Conservation (phyloP, 2,888 invertebrate genomes). For the Leptura quadrifasciata region DNA sequence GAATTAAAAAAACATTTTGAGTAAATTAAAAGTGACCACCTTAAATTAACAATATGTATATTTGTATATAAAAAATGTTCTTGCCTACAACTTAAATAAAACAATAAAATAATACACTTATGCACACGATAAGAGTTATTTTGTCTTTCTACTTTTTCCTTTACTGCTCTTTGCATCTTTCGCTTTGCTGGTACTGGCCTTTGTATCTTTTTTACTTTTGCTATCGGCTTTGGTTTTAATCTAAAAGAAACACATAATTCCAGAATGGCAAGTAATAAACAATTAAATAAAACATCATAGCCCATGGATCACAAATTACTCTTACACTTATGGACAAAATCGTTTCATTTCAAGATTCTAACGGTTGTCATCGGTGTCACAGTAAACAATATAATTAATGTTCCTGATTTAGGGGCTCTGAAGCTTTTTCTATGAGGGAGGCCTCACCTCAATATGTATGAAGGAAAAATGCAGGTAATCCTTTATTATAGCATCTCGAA, state of each 20-base stretch:
- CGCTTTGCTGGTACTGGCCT: constrained; percentile 48
- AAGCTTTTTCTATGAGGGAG: too few relatives aligned
- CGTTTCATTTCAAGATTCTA: neutral
- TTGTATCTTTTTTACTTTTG: constrained; percentile 43
- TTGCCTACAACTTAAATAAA: constrained; percentile 8
- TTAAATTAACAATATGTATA: neutral
- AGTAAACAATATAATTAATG: too few relatives aligned
- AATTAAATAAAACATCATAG: neutral
- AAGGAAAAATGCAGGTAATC: too few relatives aligned
- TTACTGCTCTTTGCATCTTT: constrained; percentile 43
- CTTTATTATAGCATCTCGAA: too few relatives aligned
- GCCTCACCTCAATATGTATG: too few relatives aligned
- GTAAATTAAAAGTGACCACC: neutral
- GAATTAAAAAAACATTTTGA: neutral
- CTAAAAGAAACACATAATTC: constrained; percentile 36
- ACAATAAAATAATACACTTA: constrained; percentile 2
- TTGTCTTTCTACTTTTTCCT: constrained; percentile 42
- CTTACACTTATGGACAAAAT: too few relatives aligned
- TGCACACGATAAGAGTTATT: neutral
- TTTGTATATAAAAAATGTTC: neutral
- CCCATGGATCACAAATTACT: neutral
- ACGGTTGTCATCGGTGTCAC: neutral
- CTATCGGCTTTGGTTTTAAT: constrained; percentile 45
- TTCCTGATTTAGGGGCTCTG: too few relatives aligned
- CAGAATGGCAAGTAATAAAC: neutral